Evolutionary conservation across 2,888 invertebrate genomes (phyloP).

Genomic region (Rotaria socialis): DNA sequence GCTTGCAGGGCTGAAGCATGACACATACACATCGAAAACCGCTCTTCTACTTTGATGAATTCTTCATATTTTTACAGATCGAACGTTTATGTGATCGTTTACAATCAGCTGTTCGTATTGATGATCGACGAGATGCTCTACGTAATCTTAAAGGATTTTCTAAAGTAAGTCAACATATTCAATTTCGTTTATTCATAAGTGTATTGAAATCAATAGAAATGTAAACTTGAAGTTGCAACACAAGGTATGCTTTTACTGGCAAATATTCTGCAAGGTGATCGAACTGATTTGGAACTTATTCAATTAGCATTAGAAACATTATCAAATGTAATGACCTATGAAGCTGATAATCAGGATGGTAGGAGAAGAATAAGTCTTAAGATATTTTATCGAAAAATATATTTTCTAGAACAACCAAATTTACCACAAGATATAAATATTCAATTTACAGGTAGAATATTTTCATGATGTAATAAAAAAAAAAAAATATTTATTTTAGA

Average conservation of each 20-base stretch:
- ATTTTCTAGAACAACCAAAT: conserved; percentile 37
- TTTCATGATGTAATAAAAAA: neutral
- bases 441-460: conserved; percentile 67
- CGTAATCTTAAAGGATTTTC: conserved; percentile 78
- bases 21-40: neutral
- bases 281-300: conserved; percentile 82
- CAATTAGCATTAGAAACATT: conserved; percentile 85
- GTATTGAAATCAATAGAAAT: conserved; percentile 77
- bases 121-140: conserved; percentile 92
- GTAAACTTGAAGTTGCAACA: conserved; percentile 83
- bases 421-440: conserved; percentile 58
- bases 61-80: conserved; percentile 60
- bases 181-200: neutral
- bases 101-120: conserved; percentile 81
- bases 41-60: neutral
- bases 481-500: conserved; percentile 61
- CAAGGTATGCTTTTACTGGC: neutral
- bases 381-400: neutral
- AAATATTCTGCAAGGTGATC: conserved; percentile 47
- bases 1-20: neutral
- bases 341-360: conserved; percentile 51
- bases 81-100: conserved; percentile 87
- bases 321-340: conserved; percentile 73
- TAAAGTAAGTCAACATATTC: conserved; percentile 54
- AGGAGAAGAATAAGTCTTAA: neutral